phyloP scores from a whole-genome alignment of 2,113 vertebrate genomes.

The Recurvirostra avosetta region DNA sequence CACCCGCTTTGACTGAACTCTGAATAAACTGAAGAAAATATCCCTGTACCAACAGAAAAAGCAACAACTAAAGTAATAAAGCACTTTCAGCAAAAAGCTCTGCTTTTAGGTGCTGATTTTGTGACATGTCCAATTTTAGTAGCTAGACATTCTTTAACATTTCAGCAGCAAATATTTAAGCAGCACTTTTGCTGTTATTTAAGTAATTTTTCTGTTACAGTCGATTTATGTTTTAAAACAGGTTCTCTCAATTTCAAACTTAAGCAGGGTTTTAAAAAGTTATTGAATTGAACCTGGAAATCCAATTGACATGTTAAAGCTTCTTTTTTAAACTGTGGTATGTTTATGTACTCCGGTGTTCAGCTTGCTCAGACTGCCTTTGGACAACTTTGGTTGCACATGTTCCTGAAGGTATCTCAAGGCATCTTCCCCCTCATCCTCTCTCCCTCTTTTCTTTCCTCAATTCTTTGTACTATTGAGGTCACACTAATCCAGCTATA shows the following conservation, averaged over 20 bases:
- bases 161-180: conserved; percentile 22
- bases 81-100: background rate
- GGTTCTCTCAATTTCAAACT: background rate
- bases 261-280: background rate
- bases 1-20: background rate
- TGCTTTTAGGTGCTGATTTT: conserved; percentile 8
- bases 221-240: background rate
- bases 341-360: background rate
- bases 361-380: background rate
- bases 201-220: background rate
- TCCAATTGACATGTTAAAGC: background rate
- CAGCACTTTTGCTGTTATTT: background rate
- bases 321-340: background rate
- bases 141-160: background rate
- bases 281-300: background rate
- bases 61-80: background rate
- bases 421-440: background rate
- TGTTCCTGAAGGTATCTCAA: background rate
- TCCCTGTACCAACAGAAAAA: background rate
- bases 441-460: background rate
- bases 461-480: background rate
- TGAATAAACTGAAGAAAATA: background rate
- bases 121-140: background rate
- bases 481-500: conserved; percentile 29
- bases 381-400: background rate